phyloP scores from a whole-genome alignment of 1,140 invertebrate species.

The Lepidostoma basale region DNA sequence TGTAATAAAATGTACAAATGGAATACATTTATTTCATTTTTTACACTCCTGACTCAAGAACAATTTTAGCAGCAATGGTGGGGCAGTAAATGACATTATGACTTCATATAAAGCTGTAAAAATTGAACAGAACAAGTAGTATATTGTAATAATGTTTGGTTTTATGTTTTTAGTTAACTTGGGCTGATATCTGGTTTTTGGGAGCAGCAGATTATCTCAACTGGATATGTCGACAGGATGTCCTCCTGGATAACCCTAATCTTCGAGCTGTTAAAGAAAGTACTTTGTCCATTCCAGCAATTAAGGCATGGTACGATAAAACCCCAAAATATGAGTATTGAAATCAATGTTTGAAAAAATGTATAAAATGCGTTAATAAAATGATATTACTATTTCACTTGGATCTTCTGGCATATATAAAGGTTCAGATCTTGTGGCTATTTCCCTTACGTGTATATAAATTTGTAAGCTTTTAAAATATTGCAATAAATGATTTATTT shows the following conservation, averaged over 20 bases:
- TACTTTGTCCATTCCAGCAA: conserved; percentile 61
- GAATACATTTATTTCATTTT: too few relatives aligned
- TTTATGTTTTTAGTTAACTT: conserved; percentile 60
- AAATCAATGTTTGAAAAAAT: too few relatives aligned
- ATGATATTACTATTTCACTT: too few relatives aligned
- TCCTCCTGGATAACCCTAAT: conserved; percentile 64
- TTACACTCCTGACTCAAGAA: neutral
- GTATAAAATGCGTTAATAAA: too few relatives aligned
- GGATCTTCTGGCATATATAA: too few relatives aligned
- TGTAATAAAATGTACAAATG: too few relatives aligned
- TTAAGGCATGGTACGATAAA: conserved; percentile 70
- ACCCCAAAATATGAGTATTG: conserved; percentile 63
- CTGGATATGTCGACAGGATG: conserved; percentile 61
- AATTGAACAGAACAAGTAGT: conserved; percentile 27
- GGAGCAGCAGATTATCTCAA: conserved; percentile 67
- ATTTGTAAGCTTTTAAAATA: too few relatives aligned
- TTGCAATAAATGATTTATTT: too few relatives aligned
- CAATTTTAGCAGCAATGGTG: conserved; percentile 1
- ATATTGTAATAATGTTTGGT: neutral
- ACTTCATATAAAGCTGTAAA: conserved; percentile 27
- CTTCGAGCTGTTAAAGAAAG: conserved; percentile 62
- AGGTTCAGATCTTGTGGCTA: too few relatives aligned
- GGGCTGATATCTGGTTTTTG: conserved; percentile 70
- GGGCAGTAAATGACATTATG: conserved; percentile 24
- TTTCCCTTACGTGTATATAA: too few relatives aligned